Evolutionary conservation across 2,113 vertebrate species (phyloP), one percentile per base, ranked within the genome.

Genomic region (Hypocryptadius cinnamomeus): DNA sequence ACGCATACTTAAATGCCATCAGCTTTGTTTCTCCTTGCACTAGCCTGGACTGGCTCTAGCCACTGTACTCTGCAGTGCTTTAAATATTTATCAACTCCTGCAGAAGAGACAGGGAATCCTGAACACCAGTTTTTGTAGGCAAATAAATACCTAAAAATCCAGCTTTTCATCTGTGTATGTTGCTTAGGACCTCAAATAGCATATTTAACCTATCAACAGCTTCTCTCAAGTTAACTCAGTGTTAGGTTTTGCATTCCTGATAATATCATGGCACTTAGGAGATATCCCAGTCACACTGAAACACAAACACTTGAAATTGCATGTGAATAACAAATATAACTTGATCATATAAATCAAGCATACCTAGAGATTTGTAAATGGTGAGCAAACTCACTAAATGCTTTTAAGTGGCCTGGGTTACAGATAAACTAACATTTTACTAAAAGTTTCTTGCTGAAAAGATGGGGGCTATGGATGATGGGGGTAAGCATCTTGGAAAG

Each of bases 11-110:
- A 85, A 81, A 71, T 78, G 53, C 56, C 66, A 65, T 44, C 39
- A 79, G 68, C 56, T 94, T 80, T 81, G 51, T 89, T 96, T 87
- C 88, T 91, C 60, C 77, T 85, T 84, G 72, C 85, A 91, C 72
- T 53, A 91, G 80, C 54, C 63, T 92, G 79, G 56, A 71, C 50
- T 11, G 7, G 37, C 57, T 94, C 8, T 76, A 92, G 73, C 79
- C 91, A 84, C 7, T 83, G 42, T 90, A 84, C 73, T 71, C 93
- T 96, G 86, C 53, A 84, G 33, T 95, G 61, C 85, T 96, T 93
- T 92, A 84, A 85, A 28, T 95, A 90, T 51, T 57, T 96, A 33
- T 47, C 63, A 69, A 28, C 56, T 91, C 51, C 79, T 92, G 79
- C 85, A 90, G 82, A 87, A 82, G 40, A 85, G 57, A 56, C 78